Evolutionary conservation across 2,113 vertebrate species (phyloP).

Genomic region (Calidris pugnax): DNA sequence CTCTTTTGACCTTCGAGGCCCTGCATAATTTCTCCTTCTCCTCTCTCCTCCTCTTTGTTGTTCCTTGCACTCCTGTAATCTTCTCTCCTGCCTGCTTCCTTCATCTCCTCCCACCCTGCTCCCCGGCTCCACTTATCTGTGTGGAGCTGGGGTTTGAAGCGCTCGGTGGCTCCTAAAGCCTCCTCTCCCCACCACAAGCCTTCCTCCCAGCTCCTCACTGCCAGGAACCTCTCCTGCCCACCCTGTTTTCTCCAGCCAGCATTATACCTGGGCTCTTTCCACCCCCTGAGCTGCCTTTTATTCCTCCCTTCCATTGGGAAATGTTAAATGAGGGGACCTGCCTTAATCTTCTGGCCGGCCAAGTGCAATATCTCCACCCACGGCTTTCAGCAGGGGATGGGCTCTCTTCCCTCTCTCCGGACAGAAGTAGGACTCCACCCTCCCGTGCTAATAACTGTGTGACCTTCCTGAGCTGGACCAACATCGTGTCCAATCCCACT

Average conservation of each 20-base stretch:
- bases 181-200: neutral
- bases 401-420: neutral
- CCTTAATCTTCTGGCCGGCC: neutral
- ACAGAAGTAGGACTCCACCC: slow-evolving; percentile 4
- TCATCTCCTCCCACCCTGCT: slow-evolving; percentile 25
- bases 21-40: slow-evolving; percentile 19
- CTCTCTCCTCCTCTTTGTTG: slow-evolving; percentile 14
- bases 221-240: neutral
- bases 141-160: neutral
- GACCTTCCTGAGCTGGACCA: neutral
- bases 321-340: neutral
- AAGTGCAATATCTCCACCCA: slow-evolving; percentile 1
- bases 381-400: slow-evolving; percentile 29
- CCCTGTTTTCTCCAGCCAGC: neutral
- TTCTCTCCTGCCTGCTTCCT: slow-evolving; percentile 6
- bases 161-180: neutral
- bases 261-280: neutral
- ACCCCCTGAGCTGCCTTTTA: neutral
- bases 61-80: neutral
- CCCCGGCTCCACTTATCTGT: neutral
- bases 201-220: neutral
- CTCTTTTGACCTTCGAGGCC: slow-evolving; percentile 15
- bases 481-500: neutral
- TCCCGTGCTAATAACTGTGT: neutral
- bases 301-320: slow-evolving; percentile 18